A percentile compares a stretch with the other conserved stretches of the same genome.
Evolutionary conservation across 2,888 invertebrate genomes (phyloP).

Genomic region (Netelia fuscicornis): DNA sequence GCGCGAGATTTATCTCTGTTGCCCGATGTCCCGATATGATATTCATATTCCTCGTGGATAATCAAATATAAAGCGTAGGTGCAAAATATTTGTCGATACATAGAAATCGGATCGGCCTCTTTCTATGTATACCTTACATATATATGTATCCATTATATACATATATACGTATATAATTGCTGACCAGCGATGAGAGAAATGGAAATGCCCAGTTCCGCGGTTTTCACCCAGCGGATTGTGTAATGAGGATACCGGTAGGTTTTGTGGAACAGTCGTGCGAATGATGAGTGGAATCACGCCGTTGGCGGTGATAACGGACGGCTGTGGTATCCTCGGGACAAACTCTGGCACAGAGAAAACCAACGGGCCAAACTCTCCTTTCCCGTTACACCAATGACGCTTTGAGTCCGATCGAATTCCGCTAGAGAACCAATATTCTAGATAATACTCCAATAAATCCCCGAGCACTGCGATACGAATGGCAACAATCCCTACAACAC

Average conservation of each 20-base stretch:
- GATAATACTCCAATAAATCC: no score
- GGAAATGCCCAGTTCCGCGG: slow-evolving; percentile 12
- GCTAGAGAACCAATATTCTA: no score
- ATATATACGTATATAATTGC: no score
- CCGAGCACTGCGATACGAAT: no score
- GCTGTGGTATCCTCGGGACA: slow-evolving; percentile 5
- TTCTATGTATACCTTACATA: no score
- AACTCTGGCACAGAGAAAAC: no score
- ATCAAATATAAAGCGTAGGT: slow-evolving; percentile 39
- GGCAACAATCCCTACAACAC: no score
- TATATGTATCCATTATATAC: no score
- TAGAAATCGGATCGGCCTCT: no score
- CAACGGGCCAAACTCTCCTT: no score
- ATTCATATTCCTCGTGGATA: slow-evolving; percentile 33
- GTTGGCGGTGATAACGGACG: slow-evolving; percentile 34
- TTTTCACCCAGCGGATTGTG: slow-evolving; percentile 9
- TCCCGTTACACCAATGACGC: no score
- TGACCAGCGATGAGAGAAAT: neutral
- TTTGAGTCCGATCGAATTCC: no score
- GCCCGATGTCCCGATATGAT: neutral
- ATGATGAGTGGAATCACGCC: slow-evolving; percentile 31
- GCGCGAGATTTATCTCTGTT: slow-evolving; percentile 28
- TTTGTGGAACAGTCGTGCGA: slow-evolving; percentile 4
- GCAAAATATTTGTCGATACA: slow-evolving; percentile 38
- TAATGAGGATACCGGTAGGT: slow-evolving; percentile 18